A percentile compares a stretch with the other conserved stretches of the same genome.
phyloP scores from a whole-genome alignment of 2,888 invertebrate genomes.

The Drosophila anceps region DNA sequence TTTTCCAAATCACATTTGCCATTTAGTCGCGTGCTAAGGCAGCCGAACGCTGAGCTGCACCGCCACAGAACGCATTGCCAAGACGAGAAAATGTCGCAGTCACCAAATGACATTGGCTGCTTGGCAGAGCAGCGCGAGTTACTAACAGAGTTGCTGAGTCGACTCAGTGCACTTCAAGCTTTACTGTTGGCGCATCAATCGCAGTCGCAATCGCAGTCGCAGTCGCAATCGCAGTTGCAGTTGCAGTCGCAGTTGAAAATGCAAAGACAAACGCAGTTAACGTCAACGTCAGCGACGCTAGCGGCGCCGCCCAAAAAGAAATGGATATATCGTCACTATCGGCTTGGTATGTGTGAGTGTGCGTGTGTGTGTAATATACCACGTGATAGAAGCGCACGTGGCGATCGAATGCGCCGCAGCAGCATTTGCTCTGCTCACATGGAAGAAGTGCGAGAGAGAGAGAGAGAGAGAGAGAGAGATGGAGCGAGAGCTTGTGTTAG shows the following conservation, averaged over 20 bases:
- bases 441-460: background rate
- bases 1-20: constrained; percentile 29
- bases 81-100: constrained; percentile 9
- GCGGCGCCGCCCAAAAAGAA: constrained; percentile 44
- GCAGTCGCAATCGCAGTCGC: background rate
- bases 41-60: constrained; percentile 27
- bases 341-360: constrained; percentile 32
- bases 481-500: background rate
- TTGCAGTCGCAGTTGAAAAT: constrained; percentile 9
- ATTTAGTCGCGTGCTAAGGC: constrained; percentile 38
- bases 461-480: background rate
- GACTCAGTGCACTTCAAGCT: constrained; percentile 31
- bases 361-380: constrained; percentile 22
- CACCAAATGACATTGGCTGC: constrained; percentile 7
- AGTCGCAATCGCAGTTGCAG: constrained; percentile 13
- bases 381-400: constrained; percentile 59
- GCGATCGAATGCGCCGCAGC: constrained; percentile 35
- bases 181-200: constrained; percentile 31
- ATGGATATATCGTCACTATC: constrained; percentile 53
- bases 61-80: background rate
- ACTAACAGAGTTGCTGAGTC: constrained; percentile 29
- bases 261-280: constrained; percentile 4
- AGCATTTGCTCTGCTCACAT: constrained; percentile 22
- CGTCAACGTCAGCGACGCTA: constrained; percentile 5
- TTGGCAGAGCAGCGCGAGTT: constrained; percentile 29